Evolutionary conservation across 1,140 invertebrate genomes (phyloP), one percentile per base, ranked within the genome.

Genomic region (Ylistrum balloti): DNA sequence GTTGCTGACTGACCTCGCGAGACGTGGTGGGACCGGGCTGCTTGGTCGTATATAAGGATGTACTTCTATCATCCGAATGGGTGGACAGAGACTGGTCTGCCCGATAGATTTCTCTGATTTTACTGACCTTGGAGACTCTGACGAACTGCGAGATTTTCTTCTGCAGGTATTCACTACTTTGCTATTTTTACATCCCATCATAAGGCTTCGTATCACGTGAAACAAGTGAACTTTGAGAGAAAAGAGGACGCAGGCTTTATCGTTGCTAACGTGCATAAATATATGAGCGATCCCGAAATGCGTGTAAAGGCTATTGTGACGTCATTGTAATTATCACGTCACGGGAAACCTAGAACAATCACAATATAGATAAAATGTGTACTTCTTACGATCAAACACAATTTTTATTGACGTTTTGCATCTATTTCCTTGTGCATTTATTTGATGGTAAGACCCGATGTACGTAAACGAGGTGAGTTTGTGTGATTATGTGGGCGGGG

Each of bases 1-100:
- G n/a, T 74, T 74, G 56, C 56, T 74, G 56, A 74, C 22, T 5
- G 56, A 74, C n/a, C 56, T 74, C n/a, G 56, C 56, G 56, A 74
- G 56, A 74, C 56, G 56, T 28, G 56, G 56, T 1, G 56, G 56
- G 56, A 74, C 56, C 56, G 56, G 56, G 5, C 56, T 74, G n/a
- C n/a, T 28, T 9, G 56, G 56, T 11, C n/a, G 22, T 74, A n/a
- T 28, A n/a, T 5, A 74, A 74, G 56, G n/a, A 9, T 74, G 56
- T 5, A 74, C 56, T 7, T 74, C 22, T 74, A 74, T 28, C 7
- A 17, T 11, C n/a, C 56, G 56, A 28, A 28, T n/a, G 13, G 56
- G 17, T n/a, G 56, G 56, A 74, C 56, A 7, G 22, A 11, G 20
- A n/a, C 56, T 74, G 9, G 56, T n/a, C 56, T 74, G 22, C 28